phyloP scores from a whole-genome alignment of 2,797 vertebrate species.

The Etheostoma nigrum region DNA sequence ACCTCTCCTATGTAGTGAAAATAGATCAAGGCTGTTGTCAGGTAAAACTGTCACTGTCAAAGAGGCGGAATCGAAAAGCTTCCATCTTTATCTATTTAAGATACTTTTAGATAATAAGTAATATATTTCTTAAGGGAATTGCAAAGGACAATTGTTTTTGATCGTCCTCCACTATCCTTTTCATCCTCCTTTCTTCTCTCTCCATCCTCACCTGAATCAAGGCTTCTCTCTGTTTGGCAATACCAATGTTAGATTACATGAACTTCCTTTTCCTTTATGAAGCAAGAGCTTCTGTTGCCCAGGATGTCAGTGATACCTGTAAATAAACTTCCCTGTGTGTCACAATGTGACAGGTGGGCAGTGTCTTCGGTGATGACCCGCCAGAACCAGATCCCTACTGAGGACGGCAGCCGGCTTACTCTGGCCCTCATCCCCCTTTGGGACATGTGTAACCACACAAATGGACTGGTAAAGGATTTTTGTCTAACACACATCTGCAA shows the following conservation, averaged over 20 bases:
- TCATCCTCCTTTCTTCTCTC: not conserved
- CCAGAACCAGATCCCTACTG: slow-evolving; percentile 98
- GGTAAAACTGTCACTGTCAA: too few species aligned
- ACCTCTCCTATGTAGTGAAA: too few species aligned
- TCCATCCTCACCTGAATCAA: slow-evolving; percentile 60
- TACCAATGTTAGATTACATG: not conserved
- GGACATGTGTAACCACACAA: slow-evolving; percentile 99
- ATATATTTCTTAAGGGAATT: too few species aligned
- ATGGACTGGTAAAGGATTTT: slow-evolving; percentile 89
- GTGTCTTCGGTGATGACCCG: slow-evolving; percentile 99
- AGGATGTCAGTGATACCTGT: not conserved
- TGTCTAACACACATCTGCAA: not conserved
- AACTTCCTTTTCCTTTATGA: slow-evolving; percentile 12
- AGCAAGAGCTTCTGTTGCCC: not conserved
- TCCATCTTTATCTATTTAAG: too few species aligned
- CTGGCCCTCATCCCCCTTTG: slow-evolving; percentile 97
- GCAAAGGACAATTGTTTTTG: not conserved
- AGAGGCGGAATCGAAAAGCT: too few species aligned
- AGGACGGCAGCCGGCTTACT: slow-evolving; percentile 95
- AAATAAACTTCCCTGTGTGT: not conserved
- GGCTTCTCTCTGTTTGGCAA: slow-evolving; percentile 48
- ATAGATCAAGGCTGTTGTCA: too few species aligned
- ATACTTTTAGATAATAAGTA: too few species aligned
- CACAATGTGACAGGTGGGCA: slow-evolving; percentile 89
- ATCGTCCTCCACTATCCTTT: slow-evolving; percentile 15